Evolutionary conservation across 2,797 vertebrate species (phyloP).

Genomic region (Arrhamphus sclerolepis): DNA sequence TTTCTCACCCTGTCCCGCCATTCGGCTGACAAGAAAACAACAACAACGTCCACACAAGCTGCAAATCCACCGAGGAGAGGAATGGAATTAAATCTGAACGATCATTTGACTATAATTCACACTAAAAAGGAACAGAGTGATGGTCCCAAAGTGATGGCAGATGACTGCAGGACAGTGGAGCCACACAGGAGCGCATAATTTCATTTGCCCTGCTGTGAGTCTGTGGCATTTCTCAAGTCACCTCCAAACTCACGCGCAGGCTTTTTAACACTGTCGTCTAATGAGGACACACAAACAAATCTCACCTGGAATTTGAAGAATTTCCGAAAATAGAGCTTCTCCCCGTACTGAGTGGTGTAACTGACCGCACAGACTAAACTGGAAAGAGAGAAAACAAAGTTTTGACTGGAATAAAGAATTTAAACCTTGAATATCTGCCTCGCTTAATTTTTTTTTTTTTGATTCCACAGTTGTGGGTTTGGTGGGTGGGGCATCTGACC

Average conservation of each 20-base stretch:
- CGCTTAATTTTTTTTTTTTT: too few species aligned
- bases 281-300: constrained; percentile 15
- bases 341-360: constrained; percentile 93
- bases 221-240: constrained; percentile 71
- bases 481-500: too few species aligned
- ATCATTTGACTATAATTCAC: background rate
- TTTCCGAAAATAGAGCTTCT: constrained; percentile 99
- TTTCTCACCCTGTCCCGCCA: constrained; percentile 64
- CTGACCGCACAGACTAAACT: constrained; percentile 98
- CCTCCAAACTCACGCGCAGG: constrained; percentile 23
- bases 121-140: background rate
- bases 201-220: constrained; percentile 35
- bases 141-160: constrained; percentile 9
- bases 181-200: constrained; percentile 47
- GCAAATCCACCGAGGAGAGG: background rate
- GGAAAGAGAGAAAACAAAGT: constrained; percentile 10
- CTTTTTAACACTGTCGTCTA: background rate
- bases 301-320: constrained; percentile 99
- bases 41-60: background rate
- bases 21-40: constrained; percentile 3
- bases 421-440: too few species aligned
- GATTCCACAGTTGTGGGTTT: too few species aligned
- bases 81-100: background rate
- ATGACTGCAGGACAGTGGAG: constrained; percentile 6
- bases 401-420: background rate